Conservation (phyloP, 1,140 invertebrate species). For the Drosophila simulans region DNA sequence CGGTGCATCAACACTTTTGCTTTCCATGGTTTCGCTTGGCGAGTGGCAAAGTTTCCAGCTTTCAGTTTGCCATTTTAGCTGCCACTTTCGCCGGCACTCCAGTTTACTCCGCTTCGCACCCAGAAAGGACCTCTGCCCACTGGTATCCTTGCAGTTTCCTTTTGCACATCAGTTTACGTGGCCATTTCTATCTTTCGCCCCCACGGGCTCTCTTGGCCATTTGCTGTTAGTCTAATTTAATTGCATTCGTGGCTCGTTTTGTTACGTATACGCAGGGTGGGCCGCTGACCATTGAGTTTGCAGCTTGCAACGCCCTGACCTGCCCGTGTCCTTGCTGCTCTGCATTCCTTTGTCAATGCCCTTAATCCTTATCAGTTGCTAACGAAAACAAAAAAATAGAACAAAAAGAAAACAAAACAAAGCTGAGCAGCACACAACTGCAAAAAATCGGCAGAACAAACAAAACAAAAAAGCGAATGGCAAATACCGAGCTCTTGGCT, state of each 20-base stretch:
- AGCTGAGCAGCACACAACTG: background rate
- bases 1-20: constrained; percentile 39
- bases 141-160: constrained; percentile 22
- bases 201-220: constrained; percentile 34
- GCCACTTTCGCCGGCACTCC: constrained; percentile 48
- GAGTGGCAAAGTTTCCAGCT: constrained; percentile 31
- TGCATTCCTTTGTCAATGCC: constrained; percentile 50
- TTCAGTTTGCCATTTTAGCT: constrained; percentile 46
- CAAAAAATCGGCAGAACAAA: constrained; percentile 30
- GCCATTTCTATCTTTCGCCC: constrained; percentile 15
- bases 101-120: constrained; percentile 2
- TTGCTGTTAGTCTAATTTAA: constrained; percentile 64
- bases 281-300: constrained; percentile 41
- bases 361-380: constrained; percentile 69
- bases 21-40: constrained; percentile 7
- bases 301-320: constrained; percentile 37
- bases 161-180: constrained; percentile 43
- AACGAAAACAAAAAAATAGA: constrained; percentile 12
- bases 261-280: constrained; percentile 44
- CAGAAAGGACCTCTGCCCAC: background rate
- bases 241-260: constrained; percentile 54
- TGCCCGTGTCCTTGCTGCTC: constrained; percentile 34
- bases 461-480: constrained; percentile 16
- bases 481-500: constrained; percentile 29
- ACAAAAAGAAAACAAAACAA: background rate